These are phyloP conservation scores for Lemur catta DNA, from an alignment of 2,797 vertebrate genomes.

Conservation along the genomic window DNA sequence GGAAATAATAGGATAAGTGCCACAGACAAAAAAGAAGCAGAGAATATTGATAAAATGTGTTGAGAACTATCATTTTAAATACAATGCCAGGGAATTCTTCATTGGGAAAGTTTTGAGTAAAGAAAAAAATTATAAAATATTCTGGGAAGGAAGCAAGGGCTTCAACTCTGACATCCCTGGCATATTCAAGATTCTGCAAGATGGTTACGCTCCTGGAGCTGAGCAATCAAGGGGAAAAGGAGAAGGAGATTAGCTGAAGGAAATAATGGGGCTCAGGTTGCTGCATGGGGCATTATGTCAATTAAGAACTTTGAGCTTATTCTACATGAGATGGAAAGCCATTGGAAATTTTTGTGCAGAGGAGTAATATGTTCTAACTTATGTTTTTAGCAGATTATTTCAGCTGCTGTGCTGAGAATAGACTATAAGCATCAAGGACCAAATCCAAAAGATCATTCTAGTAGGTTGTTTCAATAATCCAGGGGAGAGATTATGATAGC, in stretches of 20 bases:
- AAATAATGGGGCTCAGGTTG: not conserved
- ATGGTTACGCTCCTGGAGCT: not conserved
- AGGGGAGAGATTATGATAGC: not conserved
- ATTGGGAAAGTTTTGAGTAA: not conserved
- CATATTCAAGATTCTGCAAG: not conserved
- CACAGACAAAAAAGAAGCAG: not conserved
- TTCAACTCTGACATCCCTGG: not conserved
- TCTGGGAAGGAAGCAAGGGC: not conserved
- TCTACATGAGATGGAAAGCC: not conserved
- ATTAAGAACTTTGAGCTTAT: not conserved
- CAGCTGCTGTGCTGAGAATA: not conserved
- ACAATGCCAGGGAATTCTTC: not conserved
- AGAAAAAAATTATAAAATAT: not conserved
- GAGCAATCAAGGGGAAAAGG: not conserved
- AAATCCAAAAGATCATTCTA: not conserved
- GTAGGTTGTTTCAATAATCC: not conserved
- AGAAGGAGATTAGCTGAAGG: not conserved
- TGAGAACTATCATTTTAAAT: not conserved
- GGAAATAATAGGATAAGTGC: not conserved
- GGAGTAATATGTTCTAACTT: not conserved
- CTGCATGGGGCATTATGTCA: not conserved
- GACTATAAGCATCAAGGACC: not conserved
- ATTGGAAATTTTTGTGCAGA: not conserved
- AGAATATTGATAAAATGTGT: not conserved
- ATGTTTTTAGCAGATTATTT: not conserved